Conservation (phyloP, 1,140 invertebrate genomes). For the Pissodes strobi region DNA sequence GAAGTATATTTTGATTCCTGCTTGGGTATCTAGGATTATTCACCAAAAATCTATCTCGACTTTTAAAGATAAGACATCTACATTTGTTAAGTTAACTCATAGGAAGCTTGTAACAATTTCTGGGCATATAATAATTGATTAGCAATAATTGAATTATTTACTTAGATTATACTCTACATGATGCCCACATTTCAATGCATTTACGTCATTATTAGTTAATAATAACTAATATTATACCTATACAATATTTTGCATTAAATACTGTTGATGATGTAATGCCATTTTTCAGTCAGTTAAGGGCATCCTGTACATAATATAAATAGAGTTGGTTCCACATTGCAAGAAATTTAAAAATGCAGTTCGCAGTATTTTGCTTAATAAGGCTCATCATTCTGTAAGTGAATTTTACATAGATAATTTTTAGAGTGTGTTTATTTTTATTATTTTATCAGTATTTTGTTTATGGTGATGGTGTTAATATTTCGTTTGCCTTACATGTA, state of each 20-base stretch:
- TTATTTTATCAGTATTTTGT: too few relatives aligned
- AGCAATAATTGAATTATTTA: neutral
- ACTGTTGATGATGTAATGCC: neutral
- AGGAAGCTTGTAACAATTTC: neutral
- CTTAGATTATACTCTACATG: neutral
- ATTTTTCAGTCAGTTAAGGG: conserved; percentile 1
- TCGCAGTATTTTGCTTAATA: too few relatives aligned
- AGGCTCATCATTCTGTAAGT: too few relatives aligned
- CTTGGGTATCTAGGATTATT: too few relatives aligned
- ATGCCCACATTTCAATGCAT: neutral
- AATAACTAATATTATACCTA: too few relatives aligned
- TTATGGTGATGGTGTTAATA: too few relatives aligned
- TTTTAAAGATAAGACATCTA: neutral
- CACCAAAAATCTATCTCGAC: too few relatives aligned
- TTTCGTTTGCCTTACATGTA: too few relatives aligned
- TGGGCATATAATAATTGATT: conserved; percentile 1
- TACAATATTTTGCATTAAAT: neutral
- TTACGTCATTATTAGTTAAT: neutral
- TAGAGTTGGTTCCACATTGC: conserved; percentile 6
- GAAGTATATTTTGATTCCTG: too few relatives aligned
- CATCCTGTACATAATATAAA: conserved; percentile 23
- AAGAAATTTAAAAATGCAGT: too few relatives aligned
- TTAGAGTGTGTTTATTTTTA: too few relatives aligned
- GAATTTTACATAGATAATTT: too few relatives aligned
- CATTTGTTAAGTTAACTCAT: neutral